phyloP scores from a whole-genome alignment of 1,140 invertebrate species.

The Leptoteleia sp. region DNA sequence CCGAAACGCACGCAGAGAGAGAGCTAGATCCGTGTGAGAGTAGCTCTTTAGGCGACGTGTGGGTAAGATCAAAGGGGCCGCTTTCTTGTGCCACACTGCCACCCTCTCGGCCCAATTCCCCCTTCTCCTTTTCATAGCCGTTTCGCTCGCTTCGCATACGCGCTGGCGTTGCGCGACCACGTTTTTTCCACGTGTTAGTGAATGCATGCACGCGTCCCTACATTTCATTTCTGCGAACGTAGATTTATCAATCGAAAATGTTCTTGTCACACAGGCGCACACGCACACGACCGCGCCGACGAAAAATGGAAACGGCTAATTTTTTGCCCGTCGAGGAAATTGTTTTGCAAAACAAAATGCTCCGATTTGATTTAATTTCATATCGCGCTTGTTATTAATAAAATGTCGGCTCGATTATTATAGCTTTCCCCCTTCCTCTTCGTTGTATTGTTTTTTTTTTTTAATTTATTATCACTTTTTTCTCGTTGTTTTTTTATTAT shows the following conservation, averaged over 20 bases:
- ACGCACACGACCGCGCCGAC: slow-evolving; percentile 6
- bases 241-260: slow-evolving; percentile 63
- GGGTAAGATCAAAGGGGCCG: slow-evolving; percentile 69
- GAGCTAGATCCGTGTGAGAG: slow-evolving; percentile 61
- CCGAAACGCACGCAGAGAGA: slow-evolving; percentile 56
- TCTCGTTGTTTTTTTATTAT: too few species aligned
- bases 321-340: slow-evolving; percentile 32
- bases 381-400: too few species aligned
- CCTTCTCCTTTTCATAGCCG: slow-evolving; percentile 51
- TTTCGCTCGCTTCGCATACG: slow-evolving; percentile 49
- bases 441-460: too few species aligned
- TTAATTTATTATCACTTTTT: too few species aligned
- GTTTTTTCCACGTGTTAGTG: slow-evolving; percentile 63
- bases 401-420: too few species aligned
- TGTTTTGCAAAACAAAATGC: slow-evolving; percentile 25
- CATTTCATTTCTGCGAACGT: slow-evolving; percentile 59
- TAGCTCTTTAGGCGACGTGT: slow-evolving; percentile 62
- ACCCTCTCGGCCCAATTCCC: slow-evolving; percentile 62
- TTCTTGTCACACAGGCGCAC: slow-evolving; percentile 42
- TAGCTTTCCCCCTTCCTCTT: too few species aligned
- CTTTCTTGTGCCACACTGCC: slow-evolving; percentile 67
- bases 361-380: too few species aligned
- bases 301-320: slow-evolving; percentile 35
- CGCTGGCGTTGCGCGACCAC: slow-evolving; percentile 55
- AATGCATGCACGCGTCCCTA: slow-evolving; percentile 60